A percentile compares a stretch with the other conserved stretches of the same genome.
These are phyloP conservation scores for Zophobas atratus DNA, from an alignment of 1,140 invertebrate species.

Conservation along the genomic window DNA sequence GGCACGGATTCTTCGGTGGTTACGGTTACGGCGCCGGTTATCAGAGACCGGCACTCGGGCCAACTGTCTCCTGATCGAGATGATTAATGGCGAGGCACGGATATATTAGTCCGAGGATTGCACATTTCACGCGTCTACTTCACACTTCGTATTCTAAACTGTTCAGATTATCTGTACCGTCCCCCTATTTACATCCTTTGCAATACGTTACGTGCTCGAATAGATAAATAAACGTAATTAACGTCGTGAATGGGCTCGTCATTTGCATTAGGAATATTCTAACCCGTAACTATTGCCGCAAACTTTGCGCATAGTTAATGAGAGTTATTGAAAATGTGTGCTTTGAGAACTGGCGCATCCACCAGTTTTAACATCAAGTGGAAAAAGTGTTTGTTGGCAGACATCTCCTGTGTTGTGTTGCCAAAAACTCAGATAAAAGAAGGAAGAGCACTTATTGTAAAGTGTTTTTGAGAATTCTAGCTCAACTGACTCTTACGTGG, in stretches of 20 bases:
- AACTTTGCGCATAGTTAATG: background rate
- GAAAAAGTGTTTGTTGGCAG: constrained; percentile 17
- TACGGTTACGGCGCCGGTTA: constrained; percentile 49
- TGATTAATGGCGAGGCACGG: constrained; percentile 58
- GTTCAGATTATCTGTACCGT: constrained; percentile 34
- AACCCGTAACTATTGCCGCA: background rate
- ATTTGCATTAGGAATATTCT: background rate
- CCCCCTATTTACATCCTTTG: constrained; percentile 28
- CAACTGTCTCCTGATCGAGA: constrained; percentile 58
- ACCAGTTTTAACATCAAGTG: constrained; percentile 13
- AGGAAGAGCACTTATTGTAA: constrained; percentile 20
- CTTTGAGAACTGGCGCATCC: constrained; percentile 30
- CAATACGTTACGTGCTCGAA: constrained; percentile 5
- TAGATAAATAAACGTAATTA: constrained; percentile 37
- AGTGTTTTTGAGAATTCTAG: constrained; percentile 11
- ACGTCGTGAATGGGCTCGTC: background rate
- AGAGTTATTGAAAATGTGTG: background rate
- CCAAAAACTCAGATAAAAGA: constrained; percentile 18
- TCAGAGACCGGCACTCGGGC: constrained; percentile 54
- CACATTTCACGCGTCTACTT: constrained; percentile 48
- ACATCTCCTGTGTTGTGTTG: background rate
- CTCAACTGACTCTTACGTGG: background rate
- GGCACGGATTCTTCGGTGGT: constrained; percentile 30
- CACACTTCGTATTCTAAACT: constrained; percentile 52
- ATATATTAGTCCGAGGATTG: constrained; percentile 54